Base-by-base conservation (phyloP, 2,888 invertebrate species). In the Xylota sylvarum region DNA sequence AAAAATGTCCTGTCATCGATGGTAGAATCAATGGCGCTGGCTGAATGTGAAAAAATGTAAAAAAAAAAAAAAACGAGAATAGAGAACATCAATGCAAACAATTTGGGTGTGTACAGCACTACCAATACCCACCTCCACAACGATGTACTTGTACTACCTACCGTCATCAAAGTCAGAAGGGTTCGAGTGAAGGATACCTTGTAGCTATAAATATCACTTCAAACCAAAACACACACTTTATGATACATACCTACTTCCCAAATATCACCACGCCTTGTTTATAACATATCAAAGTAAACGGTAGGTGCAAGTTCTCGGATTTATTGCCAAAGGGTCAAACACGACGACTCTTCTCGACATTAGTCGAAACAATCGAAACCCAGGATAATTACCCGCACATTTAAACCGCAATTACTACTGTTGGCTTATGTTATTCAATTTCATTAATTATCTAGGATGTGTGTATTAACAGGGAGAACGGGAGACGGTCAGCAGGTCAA, bases 401-500 rank as follows among this genome's bases (percentile, higher is more conserved):
- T 77, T 56, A 82, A 82, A 69, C 86, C 82, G 48, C 73, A 82
- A 82, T 86, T 82, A 86, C 86, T 82, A 73, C 82, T 82, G 67
- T 78, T 77, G 69, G 82, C 86, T 78, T 77, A 62, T 86, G 86
- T 77, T 82, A 86, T 82, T 82, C 77, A 86, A 86, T 86, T 76
- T 72, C 86, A 86, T 86, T 86, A 86, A 86, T 86, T 86, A 86
- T 77, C 82, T 48, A 62, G 77, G 81, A 82, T 81, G 62, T 67
- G 69, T 72, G 67, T 86, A 67, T 77, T 81, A 77, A 67, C 77
- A 50, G 30, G n/a, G 56, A 43, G 19, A 43, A 72, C 37, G 10
- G 23, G 10, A 62, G 55, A 50, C 64, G 56, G 35, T 14, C 14
- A 17, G 10, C 46, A 64, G 84, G 79, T 76, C 76, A 85, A 60